Percentiles rank a stretch among this genome's conserved stretches.
These are phyloP conservation scores for Drosophila mercatorum DNA, from an alignment of 2,888 invertebrate genomes.

Conservation along the genomic window DNA sequence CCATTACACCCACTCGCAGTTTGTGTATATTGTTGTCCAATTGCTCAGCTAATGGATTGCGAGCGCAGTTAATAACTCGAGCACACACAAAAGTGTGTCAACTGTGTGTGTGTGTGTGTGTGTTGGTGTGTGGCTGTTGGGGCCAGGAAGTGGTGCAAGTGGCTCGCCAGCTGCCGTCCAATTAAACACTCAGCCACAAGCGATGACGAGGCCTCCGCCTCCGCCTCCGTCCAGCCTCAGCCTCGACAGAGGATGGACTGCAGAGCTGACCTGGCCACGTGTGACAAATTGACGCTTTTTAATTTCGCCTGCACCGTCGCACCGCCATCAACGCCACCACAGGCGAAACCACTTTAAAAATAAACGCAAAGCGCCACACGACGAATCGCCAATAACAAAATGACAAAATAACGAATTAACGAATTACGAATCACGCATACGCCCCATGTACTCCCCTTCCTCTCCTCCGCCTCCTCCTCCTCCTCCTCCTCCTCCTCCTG, in stretches of 20 bases:
- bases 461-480: no score
- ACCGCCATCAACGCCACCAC: slow-evolving; percentile 9
- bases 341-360: slow-evolving; percentile 31
- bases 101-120: slow-evolving; percentile 11
- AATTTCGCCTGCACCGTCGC: slow-evolving; percentile 67
- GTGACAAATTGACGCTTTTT: slow-evolving; percentile 84
- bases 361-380: slow-evolving; percentile 50
- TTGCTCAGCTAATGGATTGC: slow-evolving; percentile 75
- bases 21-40: slow-evolving; percentile 52
- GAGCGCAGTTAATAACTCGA: slow-evolving; percentile 74
- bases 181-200: slow-evolving; percentile 68
- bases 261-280: slow-evolving; percentile 56
- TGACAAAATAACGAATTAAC: slow-evolving; percentile 37
- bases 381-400: slow-evolving; percentile 39
- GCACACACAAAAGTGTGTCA: slow-evolving; percentile 66
- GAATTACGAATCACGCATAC: slow-evolving; percentile 49
- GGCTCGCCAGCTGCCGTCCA: slow-evolving; percentile 27
- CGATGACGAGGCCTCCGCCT: slow-evolving; percentile 47
- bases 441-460: slow-evolving; percentile 8
- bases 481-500: neutral
- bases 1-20: slow-evolving; percentile 66
- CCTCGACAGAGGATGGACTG: slow-evolving; percentile 14
- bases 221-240: neutral
- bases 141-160: neutral
- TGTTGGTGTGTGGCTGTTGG: neutral